Evolutionary conservation across 2,113 vertebrate genomes (phyloP), one percentile per base, ranked within the genome.

Genomic region (Pelmatolapia mariae): DNA sequence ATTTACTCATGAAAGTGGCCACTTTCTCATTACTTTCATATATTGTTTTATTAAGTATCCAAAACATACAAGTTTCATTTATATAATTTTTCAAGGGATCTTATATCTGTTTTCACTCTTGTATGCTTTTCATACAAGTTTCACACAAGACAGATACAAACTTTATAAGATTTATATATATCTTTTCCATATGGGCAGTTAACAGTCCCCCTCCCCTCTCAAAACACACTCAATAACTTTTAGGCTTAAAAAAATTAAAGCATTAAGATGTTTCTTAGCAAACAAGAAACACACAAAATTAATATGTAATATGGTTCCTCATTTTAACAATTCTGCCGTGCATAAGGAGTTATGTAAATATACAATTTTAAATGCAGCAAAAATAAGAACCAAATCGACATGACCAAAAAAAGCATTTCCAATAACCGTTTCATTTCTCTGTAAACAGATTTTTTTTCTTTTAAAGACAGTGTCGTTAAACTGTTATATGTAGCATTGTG

Each of bases 131-230:
- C n/a, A n/a, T n/a, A n/a, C n/a, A n/a, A n/a, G n/a, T n/a, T n/a
- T n/a, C n/a, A n/a, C n/a, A n/a, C n/a, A n/a, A n/a, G n/a, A n/a
- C n/a, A n/a, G n/a, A n/a, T n/a, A n/a, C n/a, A n/a, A n/a, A n/a
- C n/a, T n/a, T n/a, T n/a, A n/a, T n/a, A n/a, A n/a, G n/a, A n/a
- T n/a, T n/a, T n/a, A n/a, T n/a, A n/a, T n/a, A n/a, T n/a, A n/a
- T n/a, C n/a, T n/a, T n/a, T n/a, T n/a, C n/a, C n/a, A n/a, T n/a
- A n/a, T n/a, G n/a, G n/a, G n/a, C n/a, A 97, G 97, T 96, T 96
- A 95, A 96, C 94, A 93, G 94, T 91, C 91, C 95, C 95, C 96
- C 97, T 93, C 96, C 96, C 94, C 92, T 95, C 95, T 96, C 94
- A 93, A 96, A 96, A 97, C 31, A 66, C 61, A 66, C 31, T 38